Evolutionary conservation across 2,888 invertebrate genomes (phyloP), one percentile per base, ranked within the genome.

Genomic region (Yponomeuta cagnagella): DNA sequence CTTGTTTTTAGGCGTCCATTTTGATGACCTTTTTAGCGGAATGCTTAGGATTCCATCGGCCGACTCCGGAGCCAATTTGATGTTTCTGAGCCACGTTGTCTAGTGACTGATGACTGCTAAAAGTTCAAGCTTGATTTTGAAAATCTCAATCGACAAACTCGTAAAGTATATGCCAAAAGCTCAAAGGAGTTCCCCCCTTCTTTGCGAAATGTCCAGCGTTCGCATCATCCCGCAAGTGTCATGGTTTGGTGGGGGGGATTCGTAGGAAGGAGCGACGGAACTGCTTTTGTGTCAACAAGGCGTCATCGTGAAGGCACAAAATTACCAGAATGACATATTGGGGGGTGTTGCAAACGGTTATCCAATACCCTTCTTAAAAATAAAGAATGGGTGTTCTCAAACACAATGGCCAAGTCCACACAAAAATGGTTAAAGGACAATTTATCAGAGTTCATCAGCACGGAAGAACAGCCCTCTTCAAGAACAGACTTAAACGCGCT

Each of bases 211-310:
- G 67, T 67, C 67, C 37, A 30, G 33, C 33, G 37, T 67, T 15
- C 70, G 15, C 68, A 68, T 71, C 58, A 71, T 33, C 71, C 63
- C 5, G 52, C 37, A 52, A 67, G 66, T 71, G 68, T 68, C 9
- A 63, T 68, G 71, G 63, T 71, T 15, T 63, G 37, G 67, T 67
- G 67, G 33, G 67, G 67, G 37, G 37, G 63, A 68, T 68, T 71
- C 58, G 33, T 23, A 67, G 52, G 68, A 67, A 68, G 71, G 71
- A 31, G 71, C 30, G 3, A 71, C 68, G 37, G 2, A 10, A 66
- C 52, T 71, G 9, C 63, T 68, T 68, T 71, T 71, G 12, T 71
- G 23, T 23, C 23, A 23, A 23, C 23, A 23, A 23, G 23, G 23
- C 69, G 9, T 71, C 15, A 68, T 69, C 6, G 23, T 63, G 31